These are phyloP conservation scores for Aradophagus sp. DNA, from an alignment of 1,140 invertebrate genomes.

Conservation along the genomic window DNA sequence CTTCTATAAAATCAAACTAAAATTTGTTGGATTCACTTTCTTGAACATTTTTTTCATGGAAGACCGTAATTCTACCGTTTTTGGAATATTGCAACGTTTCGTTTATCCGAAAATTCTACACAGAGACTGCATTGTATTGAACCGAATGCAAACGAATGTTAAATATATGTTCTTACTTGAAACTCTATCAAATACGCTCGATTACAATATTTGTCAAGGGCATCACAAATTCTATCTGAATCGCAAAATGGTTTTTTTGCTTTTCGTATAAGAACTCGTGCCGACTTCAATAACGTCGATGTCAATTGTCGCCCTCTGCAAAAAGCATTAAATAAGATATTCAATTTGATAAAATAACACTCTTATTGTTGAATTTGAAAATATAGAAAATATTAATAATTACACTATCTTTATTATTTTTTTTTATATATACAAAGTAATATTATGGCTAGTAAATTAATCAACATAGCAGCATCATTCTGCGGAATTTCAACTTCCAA, in stretches of 20 bases:
- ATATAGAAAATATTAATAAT: too few species aligned
- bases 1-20: too few species aligned
- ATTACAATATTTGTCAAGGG: too few species aligned
- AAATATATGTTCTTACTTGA: too few species aligned
- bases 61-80: constrained; percentile 47
- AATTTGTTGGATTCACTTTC: too few species aligned
- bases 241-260: constrained; percentile 31
- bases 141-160: too few species aligned
- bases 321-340: constrained; percentile 34
- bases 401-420: too few species aligned
- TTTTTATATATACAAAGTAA: too few species aligned
- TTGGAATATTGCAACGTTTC: constrained; percentile 71
- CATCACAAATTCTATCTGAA: background rate
- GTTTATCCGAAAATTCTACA: constrained; percentile 50
- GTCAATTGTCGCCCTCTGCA: constrained; percentile 17
- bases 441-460: too few species aligned
- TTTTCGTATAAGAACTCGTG: constrained; percentile 18
- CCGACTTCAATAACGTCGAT: constrained; percentile 11
- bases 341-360: constrained; percentile 18
- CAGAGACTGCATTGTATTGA: constrained; percentile 15
- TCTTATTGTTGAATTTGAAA: constrained; percentile 3
- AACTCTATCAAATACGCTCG: too few species aligned
- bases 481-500: too few species aligned
- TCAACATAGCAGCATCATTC: too few species aligned
- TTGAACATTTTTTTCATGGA: constrained; percentile 24